Base-by-base conservation (phyloP, 2,888 invertebrate species). In the Synergus japonicus region DNA sequence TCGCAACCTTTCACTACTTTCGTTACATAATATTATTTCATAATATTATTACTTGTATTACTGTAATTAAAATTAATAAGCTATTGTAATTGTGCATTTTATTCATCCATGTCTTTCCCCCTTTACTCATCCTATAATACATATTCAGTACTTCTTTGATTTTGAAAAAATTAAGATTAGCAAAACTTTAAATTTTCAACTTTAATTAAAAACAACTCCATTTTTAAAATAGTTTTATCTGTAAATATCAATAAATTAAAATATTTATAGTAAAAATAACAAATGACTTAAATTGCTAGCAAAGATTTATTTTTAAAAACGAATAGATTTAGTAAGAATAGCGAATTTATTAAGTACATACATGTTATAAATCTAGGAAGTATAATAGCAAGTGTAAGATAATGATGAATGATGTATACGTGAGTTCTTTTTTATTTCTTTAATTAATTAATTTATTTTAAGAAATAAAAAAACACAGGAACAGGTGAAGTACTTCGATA, bases 61-160 rank as follows among this genome's bases (percentile, higher is more conserved):
- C 88, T 90, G 88, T 91, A 90, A 91, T 89, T 89, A 87, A 89
- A 90, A 86, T 85, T 87, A 86, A 83, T 89, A 87, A 89, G 87
- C 86, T 89, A 88, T 88, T 90, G 89, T 87, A 82, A 87, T 83
- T 86, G 84, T 85, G 86, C 81, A 85, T 83, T 85, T 77, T 69
- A 29, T 66, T 67, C 29, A 66, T 60, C 63, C 29, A 65, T 84
- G 58, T 79, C 76, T 58, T 64, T 79, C 76, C 76, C 58, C 44
- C 79, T 79, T 77, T 76, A 49, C 44, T 73, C 76, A 65, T 78
- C 22, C 64, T 79, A 67, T 63, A 76, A 15, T 18, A 44, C 43
- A 18, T 22, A 64, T 13, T n/a, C 10, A 1, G n/a, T 41, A 44
- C 0, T 13, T 66, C 12, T 41, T 65, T 65, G 15, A 66, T 12